Conservation (phyloP, 23 tunicate species). For the Pegea sp. region DNA sequence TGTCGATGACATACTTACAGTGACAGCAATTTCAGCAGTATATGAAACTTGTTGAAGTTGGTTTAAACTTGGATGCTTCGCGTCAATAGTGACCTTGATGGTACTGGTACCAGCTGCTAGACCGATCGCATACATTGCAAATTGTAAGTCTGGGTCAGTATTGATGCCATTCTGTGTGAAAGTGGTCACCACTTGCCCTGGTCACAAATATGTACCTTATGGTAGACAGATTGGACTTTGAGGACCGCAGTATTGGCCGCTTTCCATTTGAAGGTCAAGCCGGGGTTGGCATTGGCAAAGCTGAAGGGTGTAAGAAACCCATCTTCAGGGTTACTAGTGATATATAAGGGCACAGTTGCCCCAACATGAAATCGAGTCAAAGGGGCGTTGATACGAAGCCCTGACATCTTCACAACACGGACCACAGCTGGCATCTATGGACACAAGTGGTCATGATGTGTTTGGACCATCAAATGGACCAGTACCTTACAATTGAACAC, state of each 20-base stretch:
- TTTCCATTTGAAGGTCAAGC: conserved; percentile 53
- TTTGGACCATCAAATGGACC: background rate
- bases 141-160: conserved; percentile 13
- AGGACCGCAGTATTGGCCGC: conserved; percentile 39
- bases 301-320: conserved; percentile 28
- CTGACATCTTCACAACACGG: conserved; percentile 31
- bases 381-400: conserved; percentile 44
- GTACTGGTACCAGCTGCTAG: conserved; percentile 34
- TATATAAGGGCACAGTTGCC: conserved; percentile 46
- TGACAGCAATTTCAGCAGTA: conserved; percentile 37
- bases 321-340: conserved; percentile 21
- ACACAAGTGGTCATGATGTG: conserved; percentile 1
- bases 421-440: conserved; percentile 19
- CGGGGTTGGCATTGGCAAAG: conserved; percentile 49
- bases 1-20: too few species aligned
- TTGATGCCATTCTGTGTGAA: conserved; percentile 21
- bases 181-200: background rate
- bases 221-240: conserved; percentile 31
- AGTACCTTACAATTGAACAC: conserved; percentile 34
- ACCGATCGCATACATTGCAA: conserved; percentile 45
- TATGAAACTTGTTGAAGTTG: conserved; percentile 12
- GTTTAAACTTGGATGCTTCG: conserved; percentile 7
- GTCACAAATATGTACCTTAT: conserved; percentile 8
- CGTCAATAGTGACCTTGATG: conserved; percentile 20
- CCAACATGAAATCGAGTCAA: conserved; percentile 46